Base-by-base conservation (phyloP, 2,797 vertebrate species). In the Smutsia temminckii region DNA sequence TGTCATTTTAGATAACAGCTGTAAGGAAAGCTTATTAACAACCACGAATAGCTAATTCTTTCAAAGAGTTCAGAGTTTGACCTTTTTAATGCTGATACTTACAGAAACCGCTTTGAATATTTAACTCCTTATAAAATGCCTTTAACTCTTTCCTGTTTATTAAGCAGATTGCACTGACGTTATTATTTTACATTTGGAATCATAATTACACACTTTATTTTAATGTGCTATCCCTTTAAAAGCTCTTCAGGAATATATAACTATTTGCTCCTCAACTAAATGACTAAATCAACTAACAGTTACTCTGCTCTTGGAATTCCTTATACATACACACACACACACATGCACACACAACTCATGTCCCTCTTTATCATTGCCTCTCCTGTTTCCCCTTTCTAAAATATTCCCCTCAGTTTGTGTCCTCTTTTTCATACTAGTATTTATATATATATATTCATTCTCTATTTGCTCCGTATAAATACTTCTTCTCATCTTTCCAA, bases 401-500 rank as follows among this genome's bases (percentile, higher is more conserved):
- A 20, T 40, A 34, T 40, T 64, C 34, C 37, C 61, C 51, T n/a
- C 9, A 10, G 49, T 61, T 72, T 87, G 46, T 88, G 51, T 61
- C 20, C 63, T 77, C 46, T 93, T 17, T 66, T 32, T 77, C n/a
- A 32, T 74, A 59, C 55, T 93, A 59, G 29, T 49, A 37, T 92
- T 75, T 83, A 78, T 49, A 23, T 66, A 34, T 40, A 32, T 10
- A 13, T 83, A 16, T 14, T 86, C 77, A 85, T 85, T 64, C 78
- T 81, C 74, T 95, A 4, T 55, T 71, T 17, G 3, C 59, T 86
- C 79, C 81, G 27, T 89, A 25, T 94, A 51, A 93, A 23, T 92
- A 75, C 37, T 95, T 88, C 37, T 95, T 88, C 64, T 93, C 83
- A 79, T 86, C 66, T 88, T 74, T 74, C 20, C 68, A 78, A 81